Evolutionary conservation across 2,113 vertebrate species (phyloP), one percentile per base, ranked within the genome.

Genomic region (Mobula birostris): DNA sequence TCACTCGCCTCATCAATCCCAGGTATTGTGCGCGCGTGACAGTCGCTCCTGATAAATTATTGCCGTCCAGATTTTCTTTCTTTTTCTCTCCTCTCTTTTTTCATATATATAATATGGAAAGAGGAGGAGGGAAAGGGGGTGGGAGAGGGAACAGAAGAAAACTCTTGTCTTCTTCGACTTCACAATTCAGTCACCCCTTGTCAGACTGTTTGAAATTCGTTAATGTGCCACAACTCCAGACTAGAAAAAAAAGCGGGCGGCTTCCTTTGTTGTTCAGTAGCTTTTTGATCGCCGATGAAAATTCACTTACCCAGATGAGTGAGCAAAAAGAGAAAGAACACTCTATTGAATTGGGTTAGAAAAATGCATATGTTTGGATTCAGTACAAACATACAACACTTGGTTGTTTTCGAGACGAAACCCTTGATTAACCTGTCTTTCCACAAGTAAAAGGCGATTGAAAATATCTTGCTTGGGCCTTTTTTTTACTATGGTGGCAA

Each of bases 1-100:
- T 97, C 95, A 96, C 96, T 96, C 96, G 95, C 96, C 98, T 98
- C 98, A 99, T 98, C 98, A 98, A 98, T 98, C 98, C 97, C 97
- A 97, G 97, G 97, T 97, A 98, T 98, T 98, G 98, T 98, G 97
- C 97, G 97, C 96, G 97, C 96, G 96, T 97, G 98, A 98, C 97
- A 97, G 96, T 88, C 96, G 97, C 96, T 97, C 97, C 97, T 97
- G 97, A 97, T 97, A 96, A 97, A 97, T 97, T 97, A 97, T 97
- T 97, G 95, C 76, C 95, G 94, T 74, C 94, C 29, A 61, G 24
- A 74, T 80, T 93, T 85, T 83, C 72, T 83, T 94, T 77, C 32
- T 80, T 94, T 24, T 74, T 66, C 29, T n/a, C 48, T 58, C 80
- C 78, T 70, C 87, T n/a, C 12, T 90, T 17, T 91, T 91, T 91